Conservation (phyloP, 2,113 vertebrate genomes). For the Gallinago paraguaiae region DNA sequence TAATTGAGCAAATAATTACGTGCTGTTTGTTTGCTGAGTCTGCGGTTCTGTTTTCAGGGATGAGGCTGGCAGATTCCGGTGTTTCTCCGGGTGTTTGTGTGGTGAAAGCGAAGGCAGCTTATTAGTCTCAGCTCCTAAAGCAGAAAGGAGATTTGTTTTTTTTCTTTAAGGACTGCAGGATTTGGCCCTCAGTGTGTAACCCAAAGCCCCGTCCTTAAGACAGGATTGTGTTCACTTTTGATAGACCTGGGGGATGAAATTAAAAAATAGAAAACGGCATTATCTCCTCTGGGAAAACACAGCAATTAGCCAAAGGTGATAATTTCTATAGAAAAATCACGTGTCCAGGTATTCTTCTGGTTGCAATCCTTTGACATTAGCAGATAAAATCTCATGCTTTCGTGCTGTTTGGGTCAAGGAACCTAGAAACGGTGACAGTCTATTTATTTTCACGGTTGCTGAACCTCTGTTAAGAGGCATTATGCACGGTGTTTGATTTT, state of each 20-base stretch:
- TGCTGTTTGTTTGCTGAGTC: conserved; percentile 36
- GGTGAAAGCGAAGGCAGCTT: background rate
- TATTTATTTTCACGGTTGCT: conserved; percentile 21
- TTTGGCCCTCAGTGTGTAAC: background rate
- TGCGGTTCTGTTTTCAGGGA: background rate
- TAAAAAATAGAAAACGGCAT: background rate
- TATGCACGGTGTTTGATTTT: conserved; percentile 48
- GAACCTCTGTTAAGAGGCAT: conserved; percentile 23
- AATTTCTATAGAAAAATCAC: background rate
- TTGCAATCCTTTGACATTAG: background rate
- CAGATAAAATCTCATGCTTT: background rate
- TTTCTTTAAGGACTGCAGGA: background rate
- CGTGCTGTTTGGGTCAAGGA: conserved; percentile 7
- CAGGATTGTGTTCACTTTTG: background rate
- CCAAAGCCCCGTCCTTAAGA: background rate
- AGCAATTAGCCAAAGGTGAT: background rate
- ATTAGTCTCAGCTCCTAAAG: background rate
- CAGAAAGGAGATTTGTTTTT: background rate
- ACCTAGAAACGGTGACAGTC: background rate
- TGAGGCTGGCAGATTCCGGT: background rate
- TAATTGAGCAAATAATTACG: conserved; percentile 48
- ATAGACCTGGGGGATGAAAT: background rate
- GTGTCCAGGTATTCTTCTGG: background rate
- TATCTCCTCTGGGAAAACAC: background rate
- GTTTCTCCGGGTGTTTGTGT: background rate